These are phyloP conservation scores for Casuarius casuarius DNA, from an alignment of 2,113 vertebrate species.

Conservation along the genomic window DNA sequence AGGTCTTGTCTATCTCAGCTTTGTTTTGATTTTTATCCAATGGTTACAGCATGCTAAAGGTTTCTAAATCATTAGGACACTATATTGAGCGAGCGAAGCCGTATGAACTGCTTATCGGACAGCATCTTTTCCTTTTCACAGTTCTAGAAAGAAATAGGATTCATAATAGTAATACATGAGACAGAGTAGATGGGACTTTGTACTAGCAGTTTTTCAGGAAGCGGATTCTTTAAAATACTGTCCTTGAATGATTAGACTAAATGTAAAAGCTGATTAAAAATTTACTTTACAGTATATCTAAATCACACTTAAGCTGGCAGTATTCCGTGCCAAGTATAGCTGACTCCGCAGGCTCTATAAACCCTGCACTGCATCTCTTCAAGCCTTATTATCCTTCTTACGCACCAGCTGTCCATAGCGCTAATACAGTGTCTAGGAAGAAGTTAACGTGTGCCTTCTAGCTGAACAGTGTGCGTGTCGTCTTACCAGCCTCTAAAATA, in stretches of 20 bases:
- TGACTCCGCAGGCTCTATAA: constrained; percentile 47
- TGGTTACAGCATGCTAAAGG: background rate
- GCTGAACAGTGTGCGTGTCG: background rate
- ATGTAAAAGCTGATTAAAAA: constrained; percentile 39
- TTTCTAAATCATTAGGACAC: background rate
- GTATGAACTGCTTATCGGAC: background rate
- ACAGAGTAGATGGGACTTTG: background rate
- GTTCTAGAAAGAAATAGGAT: background rate
- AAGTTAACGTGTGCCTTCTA: constrained; percentile 37
- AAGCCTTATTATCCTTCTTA: constrained; percentile 43
- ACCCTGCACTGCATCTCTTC: background rate
- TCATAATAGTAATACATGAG: background rate
- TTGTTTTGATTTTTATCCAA: background rate
- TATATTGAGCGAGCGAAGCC: background rate
- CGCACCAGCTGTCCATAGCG: constrained; percentile 5
- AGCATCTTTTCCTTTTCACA: background rate
- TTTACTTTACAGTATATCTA: background rate
- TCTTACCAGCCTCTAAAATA: background rate
- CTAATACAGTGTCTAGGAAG: constrained; percentile 36
- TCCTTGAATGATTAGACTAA: background rate
- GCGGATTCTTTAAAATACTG: background rate
- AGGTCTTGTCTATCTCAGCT: background rate
- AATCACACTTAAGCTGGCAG: constrained; percentile 33
- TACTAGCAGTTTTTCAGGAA: background rate
- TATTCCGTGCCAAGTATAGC: constrained; percentile 9